Evolutionary conservation across 2,113 vertebrate genomes (phyloP).

Genomic region (Heterocephalus glaber): DNA sequence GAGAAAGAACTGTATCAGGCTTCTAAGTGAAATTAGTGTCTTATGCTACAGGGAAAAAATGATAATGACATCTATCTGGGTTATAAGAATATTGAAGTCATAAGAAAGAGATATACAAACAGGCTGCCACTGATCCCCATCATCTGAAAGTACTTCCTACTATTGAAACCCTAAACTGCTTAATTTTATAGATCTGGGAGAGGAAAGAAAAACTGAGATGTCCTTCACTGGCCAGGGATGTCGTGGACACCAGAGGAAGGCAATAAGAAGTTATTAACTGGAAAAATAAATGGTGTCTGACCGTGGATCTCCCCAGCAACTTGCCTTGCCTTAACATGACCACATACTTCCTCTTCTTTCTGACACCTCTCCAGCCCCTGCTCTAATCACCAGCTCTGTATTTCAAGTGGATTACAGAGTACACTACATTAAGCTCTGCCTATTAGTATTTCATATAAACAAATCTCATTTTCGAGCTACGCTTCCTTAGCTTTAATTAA

Average conservation of each 20-base stretch:
- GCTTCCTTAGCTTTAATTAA: slow-evolving; percentile 58
- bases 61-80: background rate
- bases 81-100: background rate
- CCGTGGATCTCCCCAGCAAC: background rate
- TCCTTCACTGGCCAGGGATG: background rate
- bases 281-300: background rate
- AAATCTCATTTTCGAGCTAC: slow-evolving; percentile 38
- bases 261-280: background rate
- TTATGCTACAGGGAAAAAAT: background rate
- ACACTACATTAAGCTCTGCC: background rate
- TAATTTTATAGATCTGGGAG: background rate
- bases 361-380: background rate
- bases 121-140: background rate
- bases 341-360: background rate
- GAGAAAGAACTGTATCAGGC: background rate
- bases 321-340: background rate
- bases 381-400: background rate
- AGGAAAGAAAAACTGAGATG: background rate
- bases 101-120: background rate
- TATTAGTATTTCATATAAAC: background rate
- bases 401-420: background rate
- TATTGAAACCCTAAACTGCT: background rate
- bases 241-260: background rate
- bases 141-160: background rate
- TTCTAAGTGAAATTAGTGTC: background rate